These are phyloP conservation scores for Onychomys leucogaster DNA, from an alignment of 2,797 vertebrate genomes.

Conservation along the genomic window DNA sequence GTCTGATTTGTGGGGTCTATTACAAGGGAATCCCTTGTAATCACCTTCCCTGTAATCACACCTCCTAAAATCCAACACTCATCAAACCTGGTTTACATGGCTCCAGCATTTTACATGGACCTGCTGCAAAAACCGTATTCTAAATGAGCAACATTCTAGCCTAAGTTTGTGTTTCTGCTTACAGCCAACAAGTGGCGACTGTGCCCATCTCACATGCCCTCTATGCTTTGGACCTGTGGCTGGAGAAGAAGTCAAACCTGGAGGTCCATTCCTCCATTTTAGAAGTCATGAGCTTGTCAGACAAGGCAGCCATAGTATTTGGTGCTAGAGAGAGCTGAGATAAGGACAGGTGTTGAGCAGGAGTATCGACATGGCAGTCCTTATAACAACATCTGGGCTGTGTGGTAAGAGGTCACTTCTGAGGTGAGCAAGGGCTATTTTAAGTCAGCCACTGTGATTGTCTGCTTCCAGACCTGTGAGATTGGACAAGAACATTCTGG, in stretches of 20 bases:
- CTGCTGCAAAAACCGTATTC: neutral
- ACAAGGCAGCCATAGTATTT: neutral
- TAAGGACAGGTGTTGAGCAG: neutral
- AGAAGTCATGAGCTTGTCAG: neutral
- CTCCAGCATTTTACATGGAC: neutral
- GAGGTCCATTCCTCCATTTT: neutral
- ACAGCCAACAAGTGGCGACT: neutral
- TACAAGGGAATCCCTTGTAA: neutral
- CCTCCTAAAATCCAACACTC: neutral
- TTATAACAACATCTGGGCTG: neutral
- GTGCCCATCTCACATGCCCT: neutral
- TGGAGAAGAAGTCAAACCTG: neutral
- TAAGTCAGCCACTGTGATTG: neutral
- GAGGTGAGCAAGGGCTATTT: neutral
- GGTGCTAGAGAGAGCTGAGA: neutral
- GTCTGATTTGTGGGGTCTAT: neutral
- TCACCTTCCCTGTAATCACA: neutral
- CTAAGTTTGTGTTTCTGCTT: neutral
- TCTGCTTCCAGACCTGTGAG: neutral
- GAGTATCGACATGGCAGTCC: too few species aligned
- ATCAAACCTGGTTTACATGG: neutral
- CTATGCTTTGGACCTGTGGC: neutral
- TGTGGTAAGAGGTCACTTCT: neutral
- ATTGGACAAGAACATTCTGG: neutral
- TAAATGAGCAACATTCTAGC: neutral